A percentile compares a stretch with the other conserved stretches of the same genome.
These are phyloP conservation scores for Patagioenas fasciata DNA, from an alignment of 2,113 vertebrate species.

Conservation along the genomic window DNA sequence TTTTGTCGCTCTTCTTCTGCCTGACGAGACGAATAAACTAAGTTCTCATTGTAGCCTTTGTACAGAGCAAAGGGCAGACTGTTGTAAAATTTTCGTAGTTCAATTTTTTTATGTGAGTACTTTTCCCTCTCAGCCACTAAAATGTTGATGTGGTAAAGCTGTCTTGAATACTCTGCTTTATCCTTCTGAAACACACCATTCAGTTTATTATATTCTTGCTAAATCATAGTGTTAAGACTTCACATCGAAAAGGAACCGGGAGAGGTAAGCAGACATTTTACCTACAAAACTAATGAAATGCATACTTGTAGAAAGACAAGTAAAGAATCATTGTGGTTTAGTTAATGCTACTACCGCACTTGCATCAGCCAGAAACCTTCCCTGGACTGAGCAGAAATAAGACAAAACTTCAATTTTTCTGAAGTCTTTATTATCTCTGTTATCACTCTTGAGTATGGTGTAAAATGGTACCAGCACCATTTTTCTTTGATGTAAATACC, in stretches of 20 bases:
- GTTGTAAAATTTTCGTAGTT: not conserved
- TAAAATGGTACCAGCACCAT: not conserved
- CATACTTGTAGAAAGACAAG: not conserved
- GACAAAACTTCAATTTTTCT: not conserved
- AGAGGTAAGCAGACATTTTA: not conserved
- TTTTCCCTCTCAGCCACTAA: not conserved
- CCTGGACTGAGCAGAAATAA: not conserved
- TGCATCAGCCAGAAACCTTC: not conserved
- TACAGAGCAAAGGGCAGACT: not conserved
- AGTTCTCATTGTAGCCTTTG: not conserved
- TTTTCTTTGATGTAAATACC: conserved; percentile 13
- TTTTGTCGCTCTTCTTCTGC: conserved; percentile 56
- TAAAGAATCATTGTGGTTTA: not conserved
- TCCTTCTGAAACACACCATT: not conserved
- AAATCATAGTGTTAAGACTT: not conserved
- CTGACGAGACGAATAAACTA: conserved; percentile 62
- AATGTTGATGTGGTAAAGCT: not conserved
- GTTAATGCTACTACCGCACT: not conserved
- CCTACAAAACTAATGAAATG: not conserved
- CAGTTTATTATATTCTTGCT: not conserved
- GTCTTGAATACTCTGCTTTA: not conserved
- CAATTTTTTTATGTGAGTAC: not conserved
- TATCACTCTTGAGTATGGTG: not conserved
- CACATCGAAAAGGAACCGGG: not conserved
- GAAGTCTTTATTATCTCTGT: not conserved